Percentiles rank a stretch among this genome's conserved stretches.
Conservation (phyloP, 2,113 vertebrate species). For the Corydoras maculifer region DNA sequence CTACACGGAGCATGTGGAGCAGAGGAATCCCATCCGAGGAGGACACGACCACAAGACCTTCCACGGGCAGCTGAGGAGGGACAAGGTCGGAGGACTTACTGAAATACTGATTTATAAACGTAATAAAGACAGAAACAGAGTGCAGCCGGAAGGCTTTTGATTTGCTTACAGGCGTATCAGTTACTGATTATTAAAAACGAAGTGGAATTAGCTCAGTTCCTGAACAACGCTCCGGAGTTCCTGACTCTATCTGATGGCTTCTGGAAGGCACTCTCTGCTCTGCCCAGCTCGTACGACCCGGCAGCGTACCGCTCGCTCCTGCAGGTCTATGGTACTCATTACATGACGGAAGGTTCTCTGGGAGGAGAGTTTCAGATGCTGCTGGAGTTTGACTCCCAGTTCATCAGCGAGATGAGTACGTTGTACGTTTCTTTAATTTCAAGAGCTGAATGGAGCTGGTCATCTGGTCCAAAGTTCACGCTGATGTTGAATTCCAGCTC, state of each 20-base stretch:
- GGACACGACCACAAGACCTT: conserved; percentile 59
- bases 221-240: conserved; percentile 79
- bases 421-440: neutral
- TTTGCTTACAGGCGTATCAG: conserved; percentile 62
- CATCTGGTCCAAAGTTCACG: neutral
- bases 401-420: conserved; percentile 64
- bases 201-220: conserved; percentile 90
- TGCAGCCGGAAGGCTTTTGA: neutral
- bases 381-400: conserved; percentile 70
- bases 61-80: conserved; percentile 52
- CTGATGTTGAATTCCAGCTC: conserved; percentile 43
- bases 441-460: neutral
- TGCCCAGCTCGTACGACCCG: conserved; percentile 80
- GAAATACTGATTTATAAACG: neutral
- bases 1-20: conserved; percentile 65
- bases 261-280: conserved; percentile 77
- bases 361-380: conserved; percentile 81
- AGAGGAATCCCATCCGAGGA: conserved; percentile 35
- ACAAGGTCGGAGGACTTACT: conserved; percentile 43
- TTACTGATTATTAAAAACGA: conserved; percentile 79
- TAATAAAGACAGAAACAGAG: neutral
- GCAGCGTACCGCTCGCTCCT: conserved; percentile 70
- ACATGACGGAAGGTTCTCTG: conserved; percentile 80
- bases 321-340: conserved; percentile 83
- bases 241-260: conserved; percentile 78